These are phyloP conservation scores for Pachycephala philippinensis DNA, from an alignment of 2,113 vertebrate species.

Conservation along the genomic window DNA sequence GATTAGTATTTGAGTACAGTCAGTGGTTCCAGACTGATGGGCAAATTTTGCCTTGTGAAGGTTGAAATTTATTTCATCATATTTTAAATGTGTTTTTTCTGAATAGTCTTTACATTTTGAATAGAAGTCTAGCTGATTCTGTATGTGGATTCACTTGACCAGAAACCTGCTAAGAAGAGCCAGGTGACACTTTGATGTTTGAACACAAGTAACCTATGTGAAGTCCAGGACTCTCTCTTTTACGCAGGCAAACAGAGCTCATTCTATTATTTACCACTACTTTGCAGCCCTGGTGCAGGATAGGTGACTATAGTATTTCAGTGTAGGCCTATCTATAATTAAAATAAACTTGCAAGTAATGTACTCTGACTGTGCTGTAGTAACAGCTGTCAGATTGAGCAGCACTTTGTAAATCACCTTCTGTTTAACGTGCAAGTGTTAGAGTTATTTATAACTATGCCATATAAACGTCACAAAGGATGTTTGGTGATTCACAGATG, in stretches of 20 bases:
- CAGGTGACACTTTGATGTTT: not conserved
- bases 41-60: not conserved
- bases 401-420: conserved; percentile 53
- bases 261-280: not conserved
- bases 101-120: not conserved
- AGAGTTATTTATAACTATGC: not conserved
- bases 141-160: not conserved
- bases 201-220: not conserved
- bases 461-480: conserved; percentile 6
- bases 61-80: not conserved
- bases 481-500: conserved; percentile 9
- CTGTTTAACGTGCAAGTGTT: conserved; percentile 23
- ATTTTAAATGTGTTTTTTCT: not conserved
- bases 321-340: not conserved
- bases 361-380: conserved; percentile 31
- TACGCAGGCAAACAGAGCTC: not conserved
- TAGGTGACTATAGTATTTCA: not conserved
- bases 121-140: not conserved
- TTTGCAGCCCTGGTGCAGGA: not conserved
- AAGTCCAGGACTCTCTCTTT: not conserved
- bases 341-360: conserved; percentile 34
- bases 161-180: not conserved
- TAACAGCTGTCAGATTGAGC: conserved; percentile 52
- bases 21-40: not conserved
- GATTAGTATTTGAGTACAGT: not conserved